A percentile compares a stretch with the other conserved stretches of the same genome.
These are phyloP conservation scores for Lamproptera curius DNA, from an alignment of 2,888 invertebrate genomes.

Conservation along the genomic window DNA sequence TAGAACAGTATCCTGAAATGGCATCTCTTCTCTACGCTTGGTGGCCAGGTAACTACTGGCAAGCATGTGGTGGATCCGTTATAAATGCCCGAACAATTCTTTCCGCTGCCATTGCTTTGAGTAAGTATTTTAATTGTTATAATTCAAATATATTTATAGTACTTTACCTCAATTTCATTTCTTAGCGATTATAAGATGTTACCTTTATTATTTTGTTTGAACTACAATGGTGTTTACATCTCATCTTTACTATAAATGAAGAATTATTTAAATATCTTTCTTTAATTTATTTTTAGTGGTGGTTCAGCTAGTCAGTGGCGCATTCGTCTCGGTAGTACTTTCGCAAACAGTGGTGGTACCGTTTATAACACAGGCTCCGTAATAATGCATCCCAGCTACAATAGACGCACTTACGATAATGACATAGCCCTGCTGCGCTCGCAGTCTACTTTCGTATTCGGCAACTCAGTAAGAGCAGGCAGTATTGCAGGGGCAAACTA, in stretches of 20 bases:
- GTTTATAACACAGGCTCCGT: slow-evolving; percentile 20
- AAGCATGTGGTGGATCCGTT: too few species aligned
- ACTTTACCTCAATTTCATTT: too few species aligned
- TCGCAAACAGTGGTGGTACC: slow-evolving; percentile 29
- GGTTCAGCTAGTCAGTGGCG: slow-evolving; percentile 32
- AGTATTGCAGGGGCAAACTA: slow-evolving; percentile 29
- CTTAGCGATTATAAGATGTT: too few species aligned
- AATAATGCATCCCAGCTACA: slow-evolving; percentile 34
- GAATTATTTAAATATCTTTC: slow-evolving; percentile 6
- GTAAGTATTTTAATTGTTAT: too few species aligned
- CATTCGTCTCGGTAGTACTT: slow-evolving; percentile 33
- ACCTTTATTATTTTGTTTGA: too few species aligned
- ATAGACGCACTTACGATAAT: slow-evolving; percentile 29
- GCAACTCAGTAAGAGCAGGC: slow-evolving; percentile 36
- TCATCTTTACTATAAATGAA: too few species aligned
- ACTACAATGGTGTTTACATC: too few species aligned
- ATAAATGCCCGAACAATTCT: too few species aligned
- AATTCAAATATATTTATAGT: too few species aligned
- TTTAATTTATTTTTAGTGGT: slow-evolving; percentile 10
- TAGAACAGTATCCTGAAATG: slow-evolving; percentile 27
- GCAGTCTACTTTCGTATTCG: slow-evolving; percentile 41
- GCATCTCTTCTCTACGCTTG: slow-evolving; percentile 26
- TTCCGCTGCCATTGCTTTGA: too few species aligned
- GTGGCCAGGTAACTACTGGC: too few species aligned
- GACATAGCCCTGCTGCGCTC: slow-evolving; percentile 36